Base-by-base conservation (phyloP, 2,113 vertebrate species). In the Elgaria multicarinata region DNA sequence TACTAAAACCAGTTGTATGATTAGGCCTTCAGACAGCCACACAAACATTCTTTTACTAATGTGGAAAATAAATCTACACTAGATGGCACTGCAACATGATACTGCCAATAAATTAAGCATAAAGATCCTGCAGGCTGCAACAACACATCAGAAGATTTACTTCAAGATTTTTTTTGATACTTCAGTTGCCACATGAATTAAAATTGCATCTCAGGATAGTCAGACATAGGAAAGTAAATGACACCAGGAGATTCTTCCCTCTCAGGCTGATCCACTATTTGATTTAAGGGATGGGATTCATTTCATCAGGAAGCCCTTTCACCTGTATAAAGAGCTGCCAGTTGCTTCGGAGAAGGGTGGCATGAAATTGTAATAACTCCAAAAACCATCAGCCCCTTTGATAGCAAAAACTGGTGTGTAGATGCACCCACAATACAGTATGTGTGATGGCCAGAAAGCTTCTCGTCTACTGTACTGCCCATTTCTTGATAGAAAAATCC, bases 21-120 rank as follows among this genome's bases (percentile, higher is more conserved):
- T 6, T 26, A 50, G 18, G 26, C 10, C 50, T 6, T 74, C 26
- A 46, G 53, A 55, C 6, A 77, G n/a, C 6, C n/a, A 67, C 20
- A 12, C 83, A 75, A 75, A 42, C 39, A 53, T 78, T 66, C 69
- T 85, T 77, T 67, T 75, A 77, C 28, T 53, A 66, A 67, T 58
- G n/a, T n/a, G 36, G 16, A 20, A 69, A 78, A 85, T 78, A 78
- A 77, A 78, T 69, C 82, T 89, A 91, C 94, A 93, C 91, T 93
- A 95, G 94, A 82, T 94, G 93, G 93, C 93, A 79, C 91, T 95
- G 85, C 20, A 93, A 92, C 72, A 92, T 86, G 92, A 91, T 55
- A 93, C 69, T 90, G 89, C 91, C 80, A 53, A 67, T 84, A 46
- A 66, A 28, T 44, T 6, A 71, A 42, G 1, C 16, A 6, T n/a